Percentiles rank a stretch among this genome's conserved stretches.
phyloP scores from a whole-genome alignment of 2,797 vertebrate genomes.

The Notolabrus celidotus region DNA sequence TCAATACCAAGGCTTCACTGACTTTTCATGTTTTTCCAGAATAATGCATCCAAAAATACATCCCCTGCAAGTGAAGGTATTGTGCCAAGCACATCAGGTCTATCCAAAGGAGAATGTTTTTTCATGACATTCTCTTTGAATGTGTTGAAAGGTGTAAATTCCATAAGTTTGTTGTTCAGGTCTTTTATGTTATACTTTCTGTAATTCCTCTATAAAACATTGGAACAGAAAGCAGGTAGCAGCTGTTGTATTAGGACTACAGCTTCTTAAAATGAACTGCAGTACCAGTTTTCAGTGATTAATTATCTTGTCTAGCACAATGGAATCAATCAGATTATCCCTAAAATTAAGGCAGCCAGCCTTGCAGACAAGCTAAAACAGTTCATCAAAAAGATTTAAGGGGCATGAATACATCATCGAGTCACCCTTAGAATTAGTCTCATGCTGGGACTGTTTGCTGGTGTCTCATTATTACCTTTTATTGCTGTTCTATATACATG shows the following conservation, averaged over 20 bases:
- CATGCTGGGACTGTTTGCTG: slow-evolving; percentile 39
- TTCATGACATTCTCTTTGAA: slow-evolving; percentile 26
- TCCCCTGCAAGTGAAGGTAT: slow-evolving; percentile 40
- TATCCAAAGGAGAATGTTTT: slow-evolving; percentile 24
- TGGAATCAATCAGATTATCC: slow-evolving; percentile 62
- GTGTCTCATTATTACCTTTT: slow-evolving; percentile 47
- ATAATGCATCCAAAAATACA: slow-evolving; percentile 57
- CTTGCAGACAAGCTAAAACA: slow-evolving; percentile 47
- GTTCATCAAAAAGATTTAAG: slow-evolving; percentile 62
- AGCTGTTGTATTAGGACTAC: not conserved
- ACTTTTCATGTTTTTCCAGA: slow-evolving; percentile 53
- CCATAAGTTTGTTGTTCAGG: too few relatives aligned
- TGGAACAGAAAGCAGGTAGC: too few relatives aligned
- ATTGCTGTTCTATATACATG: slow-evolving; percentile 42
- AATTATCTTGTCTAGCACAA: slow-evolving; percentile 63
- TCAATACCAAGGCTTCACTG: slow-evolving; percentile 43
- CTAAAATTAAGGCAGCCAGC: slow-evolving; percentile 31
- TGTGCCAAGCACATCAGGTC: slow-evolving; percentile 31
- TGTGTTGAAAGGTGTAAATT: too few relatives aligned
- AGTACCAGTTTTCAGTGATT: slow-evolving; percentile 45
- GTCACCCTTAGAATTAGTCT: slow-evolving; percentile 30
- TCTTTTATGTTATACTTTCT: too few relatives aligned
- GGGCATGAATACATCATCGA: slow-evolving; percentile 50
- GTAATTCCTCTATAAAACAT: too few relatives aligned
- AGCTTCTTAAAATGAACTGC: slow-evolving; percentile 33